Evolutionary conservation across 2,888 invertebrate genomes (phyloP), one percentile per base, ranked within the genome.

Genomic region (Philereme vetulata): DNA sequence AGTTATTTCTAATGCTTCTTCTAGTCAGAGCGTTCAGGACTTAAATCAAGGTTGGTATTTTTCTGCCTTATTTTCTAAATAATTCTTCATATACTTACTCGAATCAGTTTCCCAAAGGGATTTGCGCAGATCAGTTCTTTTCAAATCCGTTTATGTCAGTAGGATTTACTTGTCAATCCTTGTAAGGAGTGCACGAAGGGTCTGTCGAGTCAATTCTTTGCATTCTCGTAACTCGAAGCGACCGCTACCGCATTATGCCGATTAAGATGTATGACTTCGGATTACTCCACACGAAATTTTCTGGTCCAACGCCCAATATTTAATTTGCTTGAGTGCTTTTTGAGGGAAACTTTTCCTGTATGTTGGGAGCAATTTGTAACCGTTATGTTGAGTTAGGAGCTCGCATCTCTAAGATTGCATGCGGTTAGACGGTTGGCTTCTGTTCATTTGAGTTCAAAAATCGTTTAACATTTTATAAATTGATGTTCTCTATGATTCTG

Each of bases 21-120:
- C 96, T 33, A 96, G 96, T 77, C 95, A 96, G 76, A 96, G 96
- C 64, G 95, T 96, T 65, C 93, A 95, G 60, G 96, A 96, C 74
- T 93, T 95, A 54, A 95, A 95, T 77, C 93, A 94, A 85, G 95
- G 95, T 95, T 75, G 62, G 86, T 88, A 84, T 59, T 66, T 38
- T 50, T 58, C 42, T n/a, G 43, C 36, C 56, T 62, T 58, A 46
- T 58, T 49, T 21, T 21, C 21, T 21, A 21, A 34, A 38, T 49
- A 45, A 42, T 64, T 58, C 21, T 55, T 59, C 56, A 56, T 44
- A 57, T 59, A 51, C 35, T 58, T 58, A n/a, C 62, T 66, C 59
- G 57, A 59, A 60, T 58, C 50, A 53, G 48, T 54, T 53, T 43
- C 50, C 35, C 40, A 32, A 45, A 21, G 47, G 46, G 36, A 65